Evolutionary conservation across 2,888 invertebrate genomes (phyloP), one percentile per base, ranked within the genome.

Genomic region (Catotricha subobsoleta): DNA sequence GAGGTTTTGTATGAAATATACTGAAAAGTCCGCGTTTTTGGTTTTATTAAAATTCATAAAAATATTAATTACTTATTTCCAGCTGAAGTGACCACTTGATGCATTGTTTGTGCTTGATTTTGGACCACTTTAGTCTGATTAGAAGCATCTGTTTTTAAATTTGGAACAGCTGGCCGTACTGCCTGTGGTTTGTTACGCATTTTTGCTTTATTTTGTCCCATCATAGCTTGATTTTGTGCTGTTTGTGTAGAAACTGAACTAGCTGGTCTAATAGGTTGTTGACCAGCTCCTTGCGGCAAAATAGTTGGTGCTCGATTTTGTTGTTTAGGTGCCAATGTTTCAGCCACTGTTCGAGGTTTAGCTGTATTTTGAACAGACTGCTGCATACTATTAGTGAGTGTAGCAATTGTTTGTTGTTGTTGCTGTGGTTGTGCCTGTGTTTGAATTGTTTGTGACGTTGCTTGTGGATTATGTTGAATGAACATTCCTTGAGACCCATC

Each of bases 231-330:
- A 44, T 62, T 62, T 45, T 62, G 61, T 45, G 59, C 60, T 1
- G 87, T 87, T 60, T 87, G 87, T 0, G 87, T 87, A 6, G 86
- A 84, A 10, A 87, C 86, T 0, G 83, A 83, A 49, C 82, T 78
- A 4, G 67, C 81, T 0, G 86, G 83, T 39, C 86, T 68, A 47
- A 81, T 74, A 49, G 70, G 71, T 8, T 58, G 49, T 19, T 58
- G 58, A 25, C 18, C 21, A 13, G 67, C 63, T 39, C 69, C 65
- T 51, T 72, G 67, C 0, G 80, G 79, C 48, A 79, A 54, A 41
- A 80, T 76, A 41, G 73, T 59, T 13, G 65, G 55, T 8, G 45
- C 20, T 10, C 37, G 36, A 27, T 40, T 21, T 18, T 33, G 51
- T 42, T 65, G 59, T 51, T 62, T 68, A 2, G 68, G 67, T 48